These are phyloP conservation scores for Glaucomys volans DNA, from an alignment of 2,113 vertebrate genomes.

Conservation along the genomic window DNA sequence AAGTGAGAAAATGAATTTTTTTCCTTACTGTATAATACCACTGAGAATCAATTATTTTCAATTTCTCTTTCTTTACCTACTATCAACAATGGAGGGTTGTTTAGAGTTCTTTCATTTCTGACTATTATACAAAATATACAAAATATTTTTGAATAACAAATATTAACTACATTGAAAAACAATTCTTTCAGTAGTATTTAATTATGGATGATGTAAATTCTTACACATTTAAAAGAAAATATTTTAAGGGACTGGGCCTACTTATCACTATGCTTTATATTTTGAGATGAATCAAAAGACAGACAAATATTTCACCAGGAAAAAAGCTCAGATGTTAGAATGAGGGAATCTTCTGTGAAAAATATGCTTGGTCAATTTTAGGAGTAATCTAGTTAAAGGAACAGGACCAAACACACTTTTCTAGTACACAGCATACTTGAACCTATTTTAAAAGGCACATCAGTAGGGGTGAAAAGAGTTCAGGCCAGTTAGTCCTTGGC, in stretches of 20 bases:
- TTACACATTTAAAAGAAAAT: slow-evolving; percentile 11
- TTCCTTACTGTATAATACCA: not conserved
- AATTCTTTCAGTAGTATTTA: not conserved
- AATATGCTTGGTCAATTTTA: not conserved
- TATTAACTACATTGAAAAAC: not conserved
- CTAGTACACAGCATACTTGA: slow-evolving; percentile 52
- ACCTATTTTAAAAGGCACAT: slow-evolving; percentile 73
- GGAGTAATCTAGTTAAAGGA: slow-evolving; percentile 2
- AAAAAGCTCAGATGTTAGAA: not conserved
- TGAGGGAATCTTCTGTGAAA: not conserved
- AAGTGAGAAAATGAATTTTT: not conserved
- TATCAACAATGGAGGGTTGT: not conserved
- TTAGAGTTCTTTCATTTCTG: not conserved
- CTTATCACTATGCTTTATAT: not conserved
- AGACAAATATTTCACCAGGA: not conserved
- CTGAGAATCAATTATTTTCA: not conserved
- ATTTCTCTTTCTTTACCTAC: not conserved
- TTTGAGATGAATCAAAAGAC: not conserved
- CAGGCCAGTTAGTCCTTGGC: slow-evolving; percentile 75
- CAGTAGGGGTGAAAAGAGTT: slow-evolving; percentile 74
- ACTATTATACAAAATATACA: slow-evolving; percentile 17
- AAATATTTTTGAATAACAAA: not conserved
- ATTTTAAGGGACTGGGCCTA: not conserved
- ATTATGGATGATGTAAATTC: not conserved
- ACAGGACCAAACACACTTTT: slow-evolving; percentile 4